Evolutionary conservation across 1,140 invertebrate genomes (phyloP), one percentile per base, ranked within the genome.

Genomic region (Ericerus pela): DNA sequence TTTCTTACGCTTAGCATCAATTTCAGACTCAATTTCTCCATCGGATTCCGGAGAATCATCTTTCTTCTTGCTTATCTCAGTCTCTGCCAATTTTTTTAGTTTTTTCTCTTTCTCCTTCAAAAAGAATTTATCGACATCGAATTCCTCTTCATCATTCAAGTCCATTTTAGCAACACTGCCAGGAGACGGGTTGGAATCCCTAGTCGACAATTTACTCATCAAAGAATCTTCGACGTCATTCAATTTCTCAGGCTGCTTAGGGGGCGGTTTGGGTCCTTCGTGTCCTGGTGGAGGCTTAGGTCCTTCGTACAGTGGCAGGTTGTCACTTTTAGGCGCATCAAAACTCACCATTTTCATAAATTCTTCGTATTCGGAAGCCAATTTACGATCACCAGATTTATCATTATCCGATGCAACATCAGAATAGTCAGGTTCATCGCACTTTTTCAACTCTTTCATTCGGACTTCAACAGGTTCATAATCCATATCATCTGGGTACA

Each of bases 281-380:
- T 22, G n/a, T n/a, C n/a, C n/a, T n/a, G 37, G 37, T 18, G 37
- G 37, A 5, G 41, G 41, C 14, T 47, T 47, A 4, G 41, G 41
- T 5, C 41, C 41, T 47, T 47, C 41, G 41, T 22, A 47, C 41
- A n/a, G n/a, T n/a, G n/a, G n/a, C n/a, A n/a, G n/a, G n/a, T n/a
- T n/a, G n/a, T n/a, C n/a, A n/a, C n/a, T n/a, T n/a, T n/a, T n/a
- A 10, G 41, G 16, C 11, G 41, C 2, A 10, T 47, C 12, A 24
- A 47, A 47, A 10, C 20, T 24, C 4, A 58, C 57, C 29, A 43
- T 54, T 58, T 58, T 58, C 20, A 58, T 47, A 54, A 58, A 58
- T 43, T 58, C 53, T 58, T 58, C 57, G 43, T 58, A 58, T 47
- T 58, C 57, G 10, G 31, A 33, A 36, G 33, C 41, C 2, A 58